phyloP scores from a whole-genome alignment of 2,797 vertebrate genomes.

The Manis javanica region DNA sequence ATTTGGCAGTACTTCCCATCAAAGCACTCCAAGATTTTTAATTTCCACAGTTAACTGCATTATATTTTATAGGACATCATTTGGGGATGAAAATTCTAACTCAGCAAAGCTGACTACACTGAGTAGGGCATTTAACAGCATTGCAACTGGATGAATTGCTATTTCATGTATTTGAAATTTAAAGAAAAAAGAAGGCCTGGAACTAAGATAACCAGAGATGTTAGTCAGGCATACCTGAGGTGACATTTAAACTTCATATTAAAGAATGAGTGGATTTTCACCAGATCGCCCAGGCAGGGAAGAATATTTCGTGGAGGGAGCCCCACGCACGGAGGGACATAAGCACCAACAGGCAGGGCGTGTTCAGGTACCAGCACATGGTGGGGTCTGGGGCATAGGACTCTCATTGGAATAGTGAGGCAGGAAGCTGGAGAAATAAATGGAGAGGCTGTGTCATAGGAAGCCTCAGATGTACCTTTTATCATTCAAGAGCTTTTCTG shows the following conservation, averaged over 20 bases:
- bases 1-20: neutral
- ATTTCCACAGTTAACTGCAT: slow-evolving; percentile 36
- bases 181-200: neutral
- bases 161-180: neutral
- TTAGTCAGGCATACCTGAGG: neutral
- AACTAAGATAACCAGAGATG: neutral
- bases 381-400: neutral
- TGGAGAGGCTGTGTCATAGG: fast-evolving
- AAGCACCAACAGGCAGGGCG: neutral
- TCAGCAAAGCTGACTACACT: neutral
- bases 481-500: neutral
- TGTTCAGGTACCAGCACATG: neutral
- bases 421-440: neutral
- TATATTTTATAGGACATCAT: neutral
- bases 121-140: neutral
- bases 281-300: neutral
- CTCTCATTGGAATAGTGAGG: neutral
- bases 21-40: neutral
- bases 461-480: neutral
- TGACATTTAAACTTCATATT: neutral
- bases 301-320: neutral
- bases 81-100: neutral
- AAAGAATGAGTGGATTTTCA: neutral
- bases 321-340: neutral
- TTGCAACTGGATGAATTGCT: neutral